Percentiles rank a stretch among this genome's conserved stretches.
Conservation (phyloP, 1,140 invertebrate genomes). For the Carcinoscorpius rotundicauda region DNA sequence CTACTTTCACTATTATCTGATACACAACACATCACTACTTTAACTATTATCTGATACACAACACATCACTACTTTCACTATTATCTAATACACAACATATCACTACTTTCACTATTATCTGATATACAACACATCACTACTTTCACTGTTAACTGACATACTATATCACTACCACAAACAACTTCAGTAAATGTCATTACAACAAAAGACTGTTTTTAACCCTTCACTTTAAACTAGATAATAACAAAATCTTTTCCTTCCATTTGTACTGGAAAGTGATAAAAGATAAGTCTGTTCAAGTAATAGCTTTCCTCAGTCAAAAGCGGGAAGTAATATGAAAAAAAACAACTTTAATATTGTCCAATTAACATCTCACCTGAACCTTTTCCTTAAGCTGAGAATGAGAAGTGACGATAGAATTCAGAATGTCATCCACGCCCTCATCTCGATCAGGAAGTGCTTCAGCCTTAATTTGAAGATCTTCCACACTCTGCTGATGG, state of each 20-base stretch:
- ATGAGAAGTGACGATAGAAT: conserved; percentile 16
- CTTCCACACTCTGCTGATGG: conserved; percentile 73
- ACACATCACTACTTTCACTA: too few relatives aligned
- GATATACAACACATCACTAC: too few relatives aligned
- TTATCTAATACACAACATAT: too few relatives aligned
- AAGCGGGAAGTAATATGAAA: conserved; percentile 14
- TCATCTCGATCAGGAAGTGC: conserved; percentile 56
- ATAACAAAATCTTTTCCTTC: background rate
- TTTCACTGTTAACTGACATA: too few relatives aligned
- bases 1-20: too few relatives aligned
- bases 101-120: too few relatives aligned
- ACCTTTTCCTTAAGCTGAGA: conserved; percentile 45
- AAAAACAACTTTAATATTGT: conserved; percentile 5
- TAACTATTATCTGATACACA: too few relatives aligned
- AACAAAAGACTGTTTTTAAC: background rate
- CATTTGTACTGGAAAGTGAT: too few relatives aligned
- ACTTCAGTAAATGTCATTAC: too few relatives aligned
- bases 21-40: too few relatives aligned
- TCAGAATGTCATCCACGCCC: conserved; percentile 38
- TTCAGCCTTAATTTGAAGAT: conserved; percentile 61
- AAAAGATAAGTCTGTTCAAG: background rate
- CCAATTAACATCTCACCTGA: conserved; percentile 34
- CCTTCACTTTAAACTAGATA: background rate
- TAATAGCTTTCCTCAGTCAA: conserved; percentile 11
- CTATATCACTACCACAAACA: too few relatives aligned